Base-by-base conservation (phyloP, 2,797 vertebrate species). In the Decapterus maruadsi region DNA sequence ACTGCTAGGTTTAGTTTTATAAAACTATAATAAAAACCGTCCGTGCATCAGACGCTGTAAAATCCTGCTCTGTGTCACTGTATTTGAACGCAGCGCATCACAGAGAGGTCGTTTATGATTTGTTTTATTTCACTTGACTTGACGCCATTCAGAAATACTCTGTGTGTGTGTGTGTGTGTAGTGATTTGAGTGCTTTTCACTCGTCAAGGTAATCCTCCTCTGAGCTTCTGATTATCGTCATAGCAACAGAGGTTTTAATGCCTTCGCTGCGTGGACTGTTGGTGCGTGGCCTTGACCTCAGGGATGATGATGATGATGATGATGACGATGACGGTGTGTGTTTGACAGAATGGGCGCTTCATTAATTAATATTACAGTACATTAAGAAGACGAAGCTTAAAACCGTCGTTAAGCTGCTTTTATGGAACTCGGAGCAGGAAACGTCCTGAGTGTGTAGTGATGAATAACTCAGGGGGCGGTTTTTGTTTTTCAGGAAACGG, bases 211-310 rank as follows among this genome's bases (percentile, higher is more conserved):
- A 84, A 91, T 26, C 26, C 26, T 91, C 89, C 87, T 69, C 72
- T 82, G 64, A 82, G 87, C 68, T 79, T 83, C 65, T 53, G 83
- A 83, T 84, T 81, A 86, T 91, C 46, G 40, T 3, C 76, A 75
- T 80, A n/a, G 82, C 78, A 88, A 77, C 81, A 22, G 68, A 84
- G 67, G 67, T 67, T 80, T 81, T 68, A 77, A 63, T 78, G 65
- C 16, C 11, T 8, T 36, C 46, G 56, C 65, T 11, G 10, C 29
- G 43, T 29, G 55, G 26, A 26, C 43, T 58, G 65, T n/a, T 40
- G 64, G 34, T 48, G 50, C 59, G 1, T 12, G 38, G 31, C 29
- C 6, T 5, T 66, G 74, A 80, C 54, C 80, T 8, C 7, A 4
- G 26, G 42, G 14, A 36, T 59, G 29, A 48, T n/a, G 64, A 34